phyloP scores from a whole-genome alignment of 2,797 vertebrate species.

The Diplodus puntazzo region DNA sequence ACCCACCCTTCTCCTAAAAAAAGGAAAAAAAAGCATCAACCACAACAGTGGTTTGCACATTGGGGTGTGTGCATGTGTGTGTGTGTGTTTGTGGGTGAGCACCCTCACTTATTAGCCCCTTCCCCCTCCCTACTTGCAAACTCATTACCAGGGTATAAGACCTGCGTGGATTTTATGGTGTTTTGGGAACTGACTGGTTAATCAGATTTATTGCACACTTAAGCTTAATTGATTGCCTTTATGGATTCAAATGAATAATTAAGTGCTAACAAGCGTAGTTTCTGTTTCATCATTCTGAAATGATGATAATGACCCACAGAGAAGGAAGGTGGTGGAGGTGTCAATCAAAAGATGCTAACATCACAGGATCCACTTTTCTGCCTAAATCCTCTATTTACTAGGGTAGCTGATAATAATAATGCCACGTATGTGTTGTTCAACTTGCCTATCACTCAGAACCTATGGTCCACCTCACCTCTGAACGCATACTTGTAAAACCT shows the following conservation, averaged over 20 bases:
- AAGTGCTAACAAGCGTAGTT: constrained; percentile 81
- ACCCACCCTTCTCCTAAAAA: neutral
- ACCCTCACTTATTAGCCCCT: constrained; percentile 66
- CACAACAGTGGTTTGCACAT: constrained; percentile 44
- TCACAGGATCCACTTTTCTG: constrained; percentile 32
- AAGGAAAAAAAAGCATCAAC: constrained; percentile 24
- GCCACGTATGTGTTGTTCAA: neutral
- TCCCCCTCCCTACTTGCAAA: constrained; percentile 72
- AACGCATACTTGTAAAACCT: neutral
- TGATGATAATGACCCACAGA: constrained; percentile 75
- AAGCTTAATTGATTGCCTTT: constrained; percentile 87
- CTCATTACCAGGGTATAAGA: constrained; percentile 82
- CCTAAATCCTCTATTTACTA: constrained; percentile 1
- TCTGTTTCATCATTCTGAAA: constrained; percentile 80
- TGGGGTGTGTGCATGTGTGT: constrained; percentile 27
- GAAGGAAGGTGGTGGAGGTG: constrained; percentile 55
- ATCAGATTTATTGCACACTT: constrained; percentile 88
- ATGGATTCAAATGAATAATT: constrained; percentile 88
- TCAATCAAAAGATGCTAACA: constrained; percentile 66
- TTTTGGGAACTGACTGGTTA: constrained; percentile 86
- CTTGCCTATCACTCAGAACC: constrained; percentile 18
- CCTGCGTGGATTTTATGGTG: constrained; percentile 84
- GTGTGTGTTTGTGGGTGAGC: constrained; percentile 64
- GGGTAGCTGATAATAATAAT: constrained; percentile 41
- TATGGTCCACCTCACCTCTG: neutral